These are phyloP conservation scores for Crotalus adamanteus DNA, from an alignment of 2,797 vertebrate species.

Conservation along the genomic window DNA sequence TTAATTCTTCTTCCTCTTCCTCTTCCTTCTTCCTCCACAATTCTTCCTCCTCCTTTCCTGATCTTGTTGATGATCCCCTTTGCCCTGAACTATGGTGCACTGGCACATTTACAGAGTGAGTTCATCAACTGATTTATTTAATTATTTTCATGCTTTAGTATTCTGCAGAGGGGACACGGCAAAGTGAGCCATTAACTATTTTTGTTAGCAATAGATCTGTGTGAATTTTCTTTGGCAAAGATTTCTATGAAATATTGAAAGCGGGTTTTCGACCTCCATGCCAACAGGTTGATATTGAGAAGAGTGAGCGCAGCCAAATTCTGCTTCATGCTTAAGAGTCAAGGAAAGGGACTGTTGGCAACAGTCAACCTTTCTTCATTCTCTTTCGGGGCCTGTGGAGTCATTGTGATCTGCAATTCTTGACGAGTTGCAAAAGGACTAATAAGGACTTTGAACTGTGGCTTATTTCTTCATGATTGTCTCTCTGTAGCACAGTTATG, in stretches of 20 bases:
- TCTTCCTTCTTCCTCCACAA: neutral
- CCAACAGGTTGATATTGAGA: neutral
- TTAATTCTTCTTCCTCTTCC: neutral
- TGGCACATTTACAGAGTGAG: slow-evolving; percentile 70
- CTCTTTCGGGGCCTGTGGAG: neutral
- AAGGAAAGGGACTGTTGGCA: neutral
- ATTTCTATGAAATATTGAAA: slow-evolving; percentile 52
- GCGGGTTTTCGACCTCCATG: slow-evolving; percentile 33
- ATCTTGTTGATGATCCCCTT: slow-evolving; percentile 52
- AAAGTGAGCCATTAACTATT: slow-evolving; percentile 59
- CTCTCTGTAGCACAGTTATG: neutral
- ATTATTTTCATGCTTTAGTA: slow-evolving; percentile 58
- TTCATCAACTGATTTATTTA: slow-evolving; percentile 70
- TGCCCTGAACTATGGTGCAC: slow-evolving; percentile 58
- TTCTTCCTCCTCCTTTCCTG: slow-evolving; percentile 35
- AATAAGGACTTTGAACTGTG: neutral
- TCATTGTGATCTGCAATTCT: neutral
- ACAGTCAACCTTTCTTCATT: neutral
- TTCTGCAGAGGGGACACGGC: slow-evolving; percentile 59
- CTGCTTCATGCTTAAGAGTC: neutral
- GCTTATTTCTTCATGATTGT: neutral
- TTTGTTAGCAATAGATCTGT: slow-evolving; percentile 61
- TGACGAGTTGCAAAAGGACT: neutral
- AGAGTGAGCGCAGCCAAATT: slow-evolving; percentile 5
- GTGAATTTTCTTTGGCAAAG: slow-evolving; percentile 38